Conservation (phyloP, 2,797 vertebrate genomes). For the Muscicapa comitata region DNA sequence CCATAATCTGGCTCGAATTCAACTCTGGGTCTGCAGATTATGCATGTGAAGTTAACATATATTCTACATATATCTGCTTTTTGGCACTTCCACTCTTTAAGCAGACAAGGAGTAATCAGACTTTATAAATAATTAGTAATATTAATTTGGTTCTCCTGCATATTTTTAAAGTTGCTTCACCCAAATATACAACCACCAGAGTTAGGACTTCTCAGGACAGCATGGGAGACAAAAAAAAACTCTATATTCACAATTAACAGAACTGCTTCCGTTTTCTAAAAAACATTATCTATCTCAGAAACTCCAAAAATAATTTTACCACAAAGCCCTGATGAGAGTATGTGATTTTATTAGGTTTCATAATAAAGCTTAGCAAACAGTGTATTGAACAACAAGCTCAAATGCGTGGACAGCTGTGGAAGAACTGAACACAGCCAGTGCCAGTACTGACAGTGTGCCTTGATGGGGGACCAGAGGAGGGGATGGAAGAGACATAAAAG, state of each 20-base stretch:
- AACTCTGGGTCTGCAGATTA: neutral
- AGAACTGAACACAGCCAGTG: neutral
- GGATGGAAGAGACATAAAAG: neutral
- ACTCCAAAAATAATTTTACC: neutral
- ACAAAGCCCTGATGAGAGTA: neutral
- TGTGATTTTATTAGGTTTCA: neutral
- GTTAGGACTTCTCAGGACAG: neutral
- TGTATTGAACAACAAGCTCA: neutral
- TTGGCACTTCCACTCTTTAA: neutral
- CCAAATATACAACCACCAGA: neutral
- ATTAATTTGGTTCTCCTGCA: neutral
- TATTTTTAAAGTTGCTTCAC: neutral
- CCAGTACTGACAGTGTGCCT: neutral
- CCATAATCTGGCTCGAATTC: neutral
- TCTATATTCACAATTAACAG: neutral
- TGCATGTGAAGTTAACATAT: neutral
- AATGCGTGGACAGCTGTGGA: neutral
- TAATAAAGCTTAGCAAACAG: neutral
- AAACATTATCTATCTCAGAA: neutral
- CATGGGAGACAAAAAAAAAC: accelerated
- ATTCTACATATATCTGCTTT: neutral
- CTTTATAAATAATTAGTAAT: neutral
- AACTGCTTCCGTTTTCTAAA: neutral
- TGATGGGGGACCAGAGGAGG: neutral
- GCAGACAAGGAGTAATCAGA: neutral